Conservation (phyloP, 2,797 vertebrate genomes). For the Pelochelys cantorii region DNA sequence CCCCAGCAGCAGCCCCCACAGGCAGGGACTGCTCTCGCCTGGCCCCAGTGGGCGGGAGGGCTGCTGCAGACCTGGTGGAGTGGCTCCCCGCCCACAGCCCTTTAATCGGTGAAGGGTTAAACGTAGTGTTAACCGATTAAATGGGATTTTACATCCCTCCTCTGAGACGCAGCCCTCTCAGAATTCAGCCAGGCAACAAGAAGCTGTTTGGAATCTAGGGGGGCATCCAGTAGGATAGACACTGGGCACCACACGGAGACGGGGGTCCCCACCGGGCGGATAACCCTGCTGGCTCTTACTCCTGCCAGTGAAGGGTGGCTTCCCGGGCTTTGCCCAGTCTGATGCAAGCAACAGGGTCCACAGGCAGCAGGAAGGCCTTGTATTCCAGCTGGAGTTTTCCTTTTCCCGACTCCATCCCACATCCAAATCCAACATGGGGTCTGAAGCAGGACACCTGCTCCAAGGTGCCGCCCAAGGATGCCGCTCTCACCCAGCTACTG, state of each 20-base stretch:
- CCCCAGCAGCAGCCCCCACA: no score
- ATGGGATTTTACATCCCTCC: no score
- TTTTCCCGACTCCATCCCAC: neutral
- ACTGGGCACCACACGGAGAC: neutral
- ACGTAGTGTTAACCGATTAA: no score
- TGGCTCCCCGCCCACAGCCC: no score
- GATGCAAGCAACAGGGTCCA: neutral
- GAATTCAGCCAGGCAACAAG: no score
- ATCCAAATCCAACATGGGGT: neutral
- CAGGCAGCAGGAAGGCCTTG: no score
- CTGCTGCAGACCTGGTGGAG: no score
- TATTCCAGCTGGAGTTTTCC: neutral
- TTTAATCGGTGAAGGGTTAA: no score
- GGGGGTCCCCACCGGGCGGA: neutral
- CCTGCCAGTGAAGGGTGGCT: neutral
- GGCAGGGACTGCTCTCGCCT: no score
- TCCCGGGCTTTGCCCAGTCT: neutral
- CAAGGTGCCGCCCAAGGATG: neutral
- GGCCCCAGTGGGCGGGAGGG: no score
- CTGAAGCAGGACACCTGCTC: neutral
- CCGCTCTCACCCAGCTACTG: neutral
- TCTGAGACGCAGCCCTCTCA: no score
- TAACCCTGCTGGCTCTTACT: neutral
- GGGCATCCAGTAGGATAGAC: accelerated
- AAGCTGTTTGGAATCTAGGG: neutral